phyloP scores from a whole-genome alignment of 2,888 invertebrate species.

The Bimastos eiseni region DNA sequence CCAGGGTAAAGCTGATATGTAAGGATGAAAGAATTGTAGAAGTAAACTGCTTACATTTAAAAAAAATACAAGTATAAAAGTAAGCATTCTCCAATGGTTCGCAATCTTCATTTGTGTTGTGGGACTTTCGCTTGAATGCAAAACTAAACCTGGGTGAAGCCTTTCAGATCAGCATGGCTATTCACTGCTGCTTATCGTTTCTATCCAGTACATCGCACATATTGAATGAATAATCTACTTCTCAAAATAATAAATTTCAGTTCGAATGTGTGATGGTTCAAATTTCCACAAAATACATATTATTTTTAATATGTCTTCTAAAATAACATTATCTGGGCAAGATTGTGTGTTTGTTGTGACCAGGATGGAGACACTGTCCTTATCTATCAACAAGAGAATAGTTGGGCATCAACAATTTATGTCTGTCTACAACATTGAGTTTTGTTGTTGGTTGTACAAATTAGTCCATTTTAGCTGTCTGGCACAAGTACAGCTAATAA shows the following conservation, averaged over 20 bases:
- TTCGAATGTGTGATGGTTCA: not conserved
- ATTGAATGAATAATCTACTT: not conserved
- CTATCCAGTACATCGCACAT: not conserved
- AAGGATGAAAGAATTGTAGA: no score
- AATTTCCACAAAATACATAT: no score
- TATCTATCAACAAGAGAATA: not conserved
- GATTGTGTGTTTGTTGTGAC: not conserved
- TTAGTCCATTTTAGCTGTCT: no score
- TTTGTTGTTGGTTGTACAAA: no score
- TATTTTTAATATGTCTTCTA: no score
- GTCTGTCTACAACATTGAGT: no score
- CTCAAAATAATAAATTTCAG: not conserved
- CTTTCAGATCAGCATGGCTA: not conserved
- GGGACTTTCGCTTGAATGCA: not conserved
- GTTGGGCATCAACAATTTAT: not conserved
- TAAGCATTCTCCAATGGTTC: slow-evolving; percentile 5
- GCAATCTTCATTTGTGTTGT: not conserved
- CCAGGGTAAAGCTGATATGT: no score
- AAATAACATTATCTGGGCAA: no score
- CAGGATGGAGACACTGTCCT: not conserved
- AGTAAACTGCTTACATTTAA: no score
- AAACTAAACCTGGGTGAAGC: not conserved
- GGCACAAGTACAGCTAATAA: no score
- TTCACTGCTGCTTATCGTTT: not conserved
- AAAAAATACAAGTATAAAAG: not conserved